Conservation (phyloP, 2,797 vertebrate genomes). For the Melanotaenia pygmaea region DNA sequence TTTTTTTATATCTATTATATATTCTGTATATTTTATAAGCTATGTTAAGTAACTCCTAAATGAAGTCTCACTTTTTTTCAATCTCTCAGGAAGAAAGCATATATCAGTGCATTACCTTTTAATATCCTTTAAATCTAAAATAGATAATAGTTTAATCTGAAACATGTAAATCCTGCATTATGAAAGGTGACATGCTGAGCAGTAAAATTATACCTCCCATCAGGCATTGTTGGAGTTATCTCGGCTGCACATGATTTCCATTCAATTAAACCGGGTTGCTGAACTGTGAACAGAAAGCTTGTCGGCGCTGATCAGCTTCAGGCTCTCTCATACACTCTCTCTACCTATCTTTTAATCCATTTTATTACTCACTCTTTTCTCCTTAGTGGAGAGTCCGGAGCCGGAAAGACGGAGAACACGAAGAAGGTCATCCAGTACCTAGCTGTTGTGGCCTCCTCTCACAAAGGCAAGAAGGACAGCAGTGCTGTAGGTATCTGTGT, state of each 20-base stretch:
- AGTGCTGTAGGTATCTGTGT: slow-evolving; percentile 88
- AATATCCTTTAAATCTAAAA: background rate
- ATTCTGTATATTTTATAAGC: no score
- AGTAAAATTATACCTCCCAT: slow-evolving; percentile 49
- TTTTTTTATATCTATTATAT: background rate
- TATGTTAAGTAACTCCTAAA: no score
- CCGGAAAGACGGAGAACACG: slow-evolving; percentile 97
- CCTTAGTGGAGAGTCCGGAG: slow-evolving; percentile 94
- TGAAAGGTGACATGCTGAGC: slow-evolving; percentile 24
- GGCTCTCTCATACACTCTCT: slow-evolving; percentile 20
- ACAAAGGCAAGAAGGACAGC: slow-evolving; percentile 96
- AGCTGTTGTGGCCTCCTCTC: slow-evolving; percentile 95
- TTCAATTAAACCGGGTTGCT: slow-evolving; percentile 61
- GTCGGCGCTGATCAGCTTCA: slow-evolving; percentile 49
- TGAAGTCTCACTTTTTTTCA: no score
- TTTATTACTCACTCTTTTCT: slow-evolving; percentile 3
- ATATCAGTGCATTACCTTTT: background rate
- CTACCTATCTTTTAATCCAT: slow-evolving; percentile 34
- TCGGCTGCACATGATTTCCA: slow-evolving; percentile 55
- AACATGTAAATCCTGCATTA: background rate
- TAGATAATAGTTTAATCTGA: background rate
- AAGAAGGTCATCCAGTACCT: slow-evolving; percentile 99
- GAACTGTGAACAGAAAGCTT: slow-evolving; percentile 59
- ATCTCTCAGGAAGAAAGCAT: background rate
- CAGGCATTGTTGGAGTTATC: slow-evolving; percentile 28